These are phyloP conservation scores for Mustela nigripes DNA, from an alignment of 2,113 vertebrate species.

Conservation along the genomic window DNA sequence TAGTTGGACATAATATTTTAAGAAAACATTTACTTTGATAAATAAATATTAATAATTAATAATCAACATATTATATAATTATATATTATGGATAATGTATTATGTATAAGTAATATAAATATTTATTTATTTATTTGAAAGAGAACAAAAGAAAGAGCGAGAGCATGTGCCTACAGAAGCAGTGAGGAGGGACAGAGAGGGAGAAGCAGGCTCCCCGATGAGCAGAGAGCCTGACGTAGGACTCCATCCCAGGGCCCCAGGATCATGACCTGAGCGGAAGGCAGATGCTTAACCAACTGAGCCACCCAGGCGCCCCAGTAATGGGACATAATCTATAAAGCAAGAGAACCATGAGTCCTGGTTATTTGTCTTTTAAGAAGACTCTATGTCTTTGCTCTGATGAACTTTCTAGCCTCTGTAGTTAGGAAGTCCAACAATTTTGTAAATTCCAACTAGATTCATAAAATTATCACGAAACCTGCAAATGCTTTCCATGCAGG, in stretches of 20 bases:
- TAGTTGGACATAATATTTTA: neutral
- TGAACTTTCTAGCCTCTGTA: neutral
- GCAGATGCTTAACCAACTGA: neutral
- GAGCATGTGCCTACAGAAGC: fast-evolving
- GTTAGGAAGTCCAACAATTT: neutral
- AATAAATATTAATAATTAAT: too few relatives aligned
- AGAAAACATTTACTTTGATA: too few relatives aligned
- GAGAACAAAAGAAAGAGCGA: neutral
- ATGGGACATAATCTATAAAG: neutral
- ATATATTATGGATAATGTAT: too few relatives aligned
- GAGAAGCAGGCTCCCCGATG: neutral
- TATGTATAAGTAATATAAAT: too few relatives aligned
- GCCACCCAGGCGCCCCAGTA: neutral
- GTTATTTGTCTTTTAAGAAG: neutral
- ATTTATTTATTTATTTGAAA: neutral
- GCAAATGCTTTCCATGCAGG: neutral
- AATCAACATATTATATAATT: too few relatives aligned
- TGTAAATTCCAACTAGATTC: neutral
- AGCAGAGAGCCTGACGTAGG: neutral
- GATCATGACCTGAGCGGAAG: neutral
- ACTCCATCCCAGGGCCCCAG: neutral
- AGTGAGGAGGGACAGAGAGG: neutral
- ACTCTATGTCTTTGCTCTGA: neutral
- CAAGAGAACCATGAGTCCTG: neutral
- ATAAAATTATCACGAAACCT: neutral